These are phyloP conservation scores for Halcyon badia DNA, from an alignment of 2,797 vertebrate species.

Conservation along the genomic window DNA sequence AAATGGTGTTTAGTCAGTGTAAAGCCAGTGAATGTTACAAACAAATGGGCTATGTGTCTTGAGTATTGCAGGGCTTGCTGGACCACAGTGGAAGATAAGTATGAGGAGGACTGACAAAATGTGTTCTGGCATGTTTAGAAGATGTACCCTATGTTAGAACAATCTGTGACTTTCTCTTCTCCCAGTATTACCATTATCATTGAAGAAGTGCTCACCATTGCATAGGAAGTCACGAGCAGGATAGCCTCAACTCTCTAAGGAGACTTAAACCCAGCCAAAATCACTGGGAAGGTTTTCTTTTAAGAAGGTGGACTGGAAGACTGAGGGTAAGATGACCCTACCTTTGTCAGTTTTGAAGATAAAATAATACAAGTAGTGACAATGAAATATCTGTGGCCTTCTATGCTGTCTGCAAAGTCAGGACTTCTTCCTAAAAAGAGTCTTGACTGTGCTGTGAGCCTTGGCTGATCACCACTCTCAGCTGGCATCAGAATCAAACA, in stretches of 20 bases:
- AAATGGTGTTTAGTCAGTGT: not conserved
- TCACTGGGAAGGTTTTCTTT: not conserved
- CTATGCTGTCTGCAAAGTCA: not conserved
- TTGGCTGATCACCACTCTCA: not conserved
- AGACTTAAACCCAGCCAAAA: not conserved
- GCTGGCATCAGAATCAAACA: not conserved
- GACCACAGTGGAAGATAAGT: not conserved
- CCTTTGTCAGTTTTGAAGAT: not conserved
- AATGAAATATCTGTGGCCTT: not conserved
- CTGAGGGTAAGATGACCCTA: not conserved
- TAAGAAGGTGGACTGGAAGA: not conserved
- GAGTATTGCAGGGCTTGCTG: not conserved
- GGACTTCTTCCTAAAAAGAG: not conserved
- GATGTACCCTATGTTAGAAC: not conserved
- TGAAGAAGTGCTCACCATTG: not conserved
- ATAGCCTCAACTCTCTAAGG: not conserved
- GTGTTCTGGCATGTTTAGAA: not conserved
- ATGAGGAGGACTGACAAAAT: not conserved
- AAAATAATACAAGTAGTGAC: not conserved
- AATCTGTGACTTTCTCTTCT: not conserved
- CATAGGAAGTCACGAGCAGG: rapidly evolving
- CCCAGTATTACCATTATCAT: rapidly evolving
- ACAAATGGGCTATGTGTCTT: not conserved
- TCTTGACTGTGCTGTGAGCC: not conserved
- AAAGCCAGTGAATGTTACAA: not conserved